Base-by-base conservation (phyloP, 2,797 vertebrate species). In the Danio choprae region DNA sequence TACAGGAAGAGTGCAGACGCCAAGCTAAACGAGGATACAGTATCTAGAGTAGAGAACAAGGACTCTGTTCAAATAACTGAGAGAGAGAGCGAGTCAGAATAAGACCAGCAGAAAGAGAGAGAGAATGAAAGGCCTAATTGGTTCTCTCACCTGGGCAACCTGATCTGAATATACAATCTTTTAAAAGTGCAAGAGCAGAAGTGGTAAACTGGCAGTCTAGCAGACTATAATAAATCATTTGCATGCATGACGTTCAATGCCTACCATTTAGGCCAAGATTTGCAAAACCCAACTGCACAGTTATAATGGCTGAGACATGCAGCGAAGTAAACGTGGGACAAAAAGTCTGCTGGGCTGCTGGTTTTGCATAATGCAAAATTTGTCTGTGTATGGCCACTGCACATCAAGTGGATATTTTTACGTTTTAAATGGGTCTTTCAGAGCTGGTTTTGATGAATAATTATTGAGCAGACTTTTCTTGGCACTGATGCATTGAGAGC, bases 1-100 rank as follows among this genome's bases (percentile, higher is more conserved):
- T 93, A 88, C 93, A 90, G 87, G 84, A 91, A 91, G 89, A 88
- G 84, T 15, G 83, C 84, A 86, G 46, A 71, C 46, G 75, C 75
- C 74, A 73, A 83, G 53, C 63, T 69, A 43, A 59, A 58, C n/a
- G 7, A 56, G 74, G 43, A 82, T 75, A 79, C 74, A 75, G 79
- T 77, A 71, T 83, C 81, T 72, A 69, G 73, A 43, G 67, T 55
- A 16, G 44, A 72, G 75, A 81, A 86, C 82, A 86, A 86, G 78
- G 63, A 2, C 12, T 43, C 74, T 59, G 55, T 82, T 87, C 56
- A 78, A 82, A 64, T 79, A 64, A 76, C 58, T 73, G 71, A 60
- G 12, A 4, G 12, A 4, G 48, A 55, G 76, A 48, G 62, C 12
- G n/a, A 41, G 64, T 20, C 40, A 20, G 11, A 13, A 15, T 18